Conservation (phyloP, 2,888 invertebrate genomes). For the Archips crataeganus region DNA sequence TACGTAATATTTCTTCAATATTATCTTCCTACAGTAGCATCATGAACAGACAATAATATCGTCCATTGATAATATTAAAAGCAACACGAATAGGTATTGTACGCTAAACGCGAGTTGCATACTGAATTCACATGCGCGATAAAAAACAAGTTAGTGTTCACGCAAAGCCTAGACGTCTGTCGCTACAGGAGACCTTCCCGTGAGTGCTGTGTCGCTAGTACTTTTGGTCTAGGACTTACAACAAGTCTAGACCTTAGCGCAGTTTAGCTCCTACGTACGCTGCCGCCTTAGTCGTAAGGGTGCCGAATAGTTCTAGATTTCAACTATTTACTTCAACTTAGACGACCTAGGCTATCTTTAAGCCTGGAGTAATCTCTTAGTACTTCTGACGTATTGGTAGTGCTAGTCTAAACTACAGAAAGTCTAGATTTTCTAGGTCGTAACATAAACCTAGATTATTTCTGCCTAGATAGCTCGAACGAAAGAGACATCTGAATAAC, state of each 20-base stretch:
- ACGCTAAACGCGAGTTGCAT: background rate
- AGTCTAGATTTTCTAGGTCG: slow-evolving; percentile 16
- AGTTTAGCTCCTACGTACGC: slow-evolving; percentile 8
- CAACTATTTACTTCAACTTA: slow-evolving; percentile 8
- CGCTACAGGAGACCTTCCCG: slow-evolving; percentile 18
- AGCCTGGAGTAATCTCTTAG: background rate
- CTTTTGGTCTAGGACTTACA: slow-evolving; percentile 36
- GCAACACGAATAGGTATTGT: too few species aligned
- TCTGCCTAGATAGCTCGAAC: background rate
- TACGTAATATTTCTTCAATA: too few species aligned
- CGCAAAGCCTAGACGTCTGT: slow-evolving; percentile 8
- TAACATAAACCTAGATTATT: background rate
- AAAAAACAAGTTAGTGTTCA: background rate
- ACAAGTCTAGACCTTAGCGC: slow-evolving; percentile 38
- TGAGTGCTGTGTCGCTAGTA: slow-evolving; percentile 31
- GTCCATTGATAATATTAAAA: too few species aligned
- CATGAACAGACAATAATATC: too few species aligned
- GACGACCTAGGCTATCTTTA: slow-evolving; percentile 11
- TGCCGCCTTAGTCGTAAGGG: slow-evolving; percentile 20
- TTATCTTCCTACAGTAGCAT: too few species aligned
- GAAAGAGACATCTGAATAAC: background rate
- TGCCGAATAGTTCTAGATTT: slow-evolving; percentile 25
- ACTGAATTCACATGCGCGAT: background rate
- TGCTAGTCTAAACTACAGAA: slow-evolving; percentile 12
- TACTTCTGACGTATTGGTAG: slow-evolving; percentile 25